Evolutionary conservation across 2,113 vertebrate species (phyloP).

Genomic region (Microtus ochrogaster): DNA sequence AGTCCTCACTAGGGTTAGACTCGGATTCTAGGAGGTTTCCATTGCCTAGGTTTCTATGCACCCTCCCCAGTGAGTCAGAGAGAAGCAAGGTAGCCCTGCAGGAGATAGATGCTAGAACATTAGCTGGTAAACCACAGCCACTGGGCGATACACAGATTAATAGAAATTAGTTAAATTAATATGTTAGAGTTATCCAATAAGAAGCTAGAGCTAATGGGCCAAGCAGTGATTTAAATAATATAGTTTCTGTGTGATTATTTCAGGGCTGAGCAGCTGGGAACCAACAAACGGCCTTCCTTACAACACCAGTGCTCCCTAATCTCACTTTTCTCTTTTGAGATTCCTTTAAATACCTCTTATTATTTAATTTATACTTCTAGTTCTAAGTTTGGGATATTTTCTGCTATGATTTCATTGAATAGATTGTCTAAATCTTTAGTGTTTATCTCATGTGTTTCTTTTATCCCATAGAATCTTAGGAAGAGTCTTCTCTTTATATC

Average conservation of each 20-base stretch:
- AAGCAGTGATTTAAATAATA: too few relatives aligned
- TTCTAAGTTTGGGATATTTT: neutral
- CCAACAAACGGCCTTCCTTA: too few relatives aligned
- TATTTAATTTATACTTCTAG: neutral
- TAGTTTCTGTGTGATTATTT: too few relatives aligned
- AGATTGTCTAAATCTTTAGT: neutral
- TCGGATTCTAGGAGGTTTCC: neutral
- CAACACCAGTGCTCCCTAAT: neutral
- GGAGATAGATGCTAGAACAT: too few relatives aligned
- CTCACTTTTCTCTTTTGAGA: neutral
- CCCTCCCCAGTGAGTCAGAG: too few relatives aligned
- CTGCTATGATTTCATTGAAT: neutral
- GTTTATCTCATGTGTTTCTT: neutral
- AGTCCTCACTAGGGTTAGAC: neutral
- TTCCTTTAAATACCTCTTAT: neutral
- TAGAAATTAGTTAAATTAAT: too few relatives aligned
- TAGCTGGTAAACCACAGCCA: too few relatives aligned
- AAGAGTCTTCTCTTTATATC: neutral
- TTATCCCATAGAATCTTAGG: neutral
- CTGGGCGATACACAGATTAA: too few relatives aligned
- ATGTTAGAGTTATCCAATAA: too few relatives aligned
- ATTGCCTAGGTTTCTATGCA: neutral
- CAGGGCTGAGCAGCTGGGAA: too few relatives aligned
- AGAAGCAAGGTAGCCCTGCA: too few relatives aligned
- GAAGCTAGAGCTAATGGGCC: too few relatives aligned